Conservation (phyloP, 2,888 invertebrate species). For the Aradus depressus region DNA sequence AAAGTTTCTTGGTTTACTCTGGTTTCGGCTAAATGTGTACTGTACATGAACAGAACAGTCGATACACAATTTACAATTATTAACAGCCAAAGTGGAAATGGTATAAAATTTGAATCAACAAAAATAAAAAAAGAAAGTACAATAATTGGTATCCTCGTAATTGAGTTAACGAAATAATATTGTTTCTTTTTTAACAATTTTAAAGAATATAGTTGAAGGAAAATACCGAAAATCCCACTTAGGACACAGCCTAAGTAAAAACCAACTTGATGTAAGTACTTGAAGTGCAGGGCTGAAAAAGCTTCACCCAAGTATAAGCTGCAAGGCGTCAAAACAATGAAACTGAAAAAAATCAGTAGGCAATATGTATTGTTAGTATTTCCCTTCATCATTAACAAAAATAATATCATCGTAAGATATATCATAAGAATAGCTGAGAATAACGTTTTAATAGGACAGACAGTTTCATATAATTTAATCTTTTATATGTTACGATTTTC, state of each 20-base stretch:
- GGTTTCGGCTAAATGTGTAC: slow-evolving; percentile 2
- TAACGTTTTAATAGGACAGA: too few relatives aligned
- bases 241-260: slow-evolving; percentile 11
- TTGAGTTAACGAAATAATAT: not conserved
- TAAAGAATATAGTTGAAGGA: slow-evolving; percentile 9
- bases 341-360: slow-evolving; percentile 2
- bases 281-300: slow-evolving; percentile 15
- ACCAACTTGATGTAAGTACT: slow-evolving; percentile 6
- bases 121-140: slow-evolving; percentile 11
- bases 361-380: too few relatives aligned
- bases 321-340: slow-evolving; percentile 11
- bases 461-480: too few relatives aligned
- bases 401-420: too few relatives aligned
- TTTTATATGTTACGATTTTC: too few relatives aligned
- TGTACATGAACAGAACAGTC: slow-evolving; percentile 4
- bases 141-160: slow-evolving; percentile 4
- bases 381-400: too few relatives aligned
- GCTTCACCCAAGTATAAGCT: slow-evolving; percentile 18
- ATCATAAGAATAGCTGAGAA: too few relatives aligned
- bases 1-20: slow-evolving; percentile 6
- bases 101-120: slow-evolving; percentile 1
- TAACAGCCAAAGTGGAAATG: slow-evolving; percentile 7
- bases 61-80: slow-evolving; percentile 2
- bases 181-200: slow-evolving; percentile 3
- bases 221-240: slow-evolving; percentile 12